A percentile compares a stretch with the other conserved stretches of the same genome.
These are phyloP conservation scores for Megaptera novaeangliae DNA, from an alignment of 2,113 vertebrate genomes.

Conservation along the genomic window DNA sequence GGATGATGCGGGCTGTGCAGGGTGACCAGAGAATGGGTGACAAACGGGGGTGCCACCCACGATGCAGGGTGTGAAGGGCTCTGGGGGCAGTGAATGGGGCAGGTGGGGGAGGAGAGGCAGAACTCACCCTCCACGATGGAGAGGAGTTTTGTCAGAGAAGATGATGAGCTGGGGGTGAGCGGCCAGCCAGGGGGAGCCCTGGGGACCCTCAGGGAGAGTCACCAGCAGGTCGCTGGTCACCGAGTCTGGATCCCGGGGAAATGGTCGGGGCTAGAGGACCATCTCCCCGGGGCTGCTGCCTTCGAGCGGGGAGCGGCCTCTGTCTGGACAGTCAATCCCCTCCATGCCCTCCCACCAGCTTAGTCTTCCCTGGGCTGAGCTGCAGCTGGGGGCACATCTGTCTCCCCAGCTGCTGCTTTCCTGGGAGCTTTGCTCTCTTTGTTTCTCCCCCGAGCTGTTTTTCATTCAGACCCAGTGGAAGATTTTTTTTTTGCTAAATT, in stretches of 20 bases:
- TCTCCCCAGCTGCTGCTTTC: neutral
- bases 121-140: no score
- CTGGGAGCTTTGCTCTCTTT: neutral
- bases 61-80: fast-evolving
- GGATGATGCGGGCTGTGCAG: fast-evolving
- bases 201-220: neutral
- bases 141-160: fast-evolving
- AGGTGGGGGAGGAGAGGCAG: fast-evolving
- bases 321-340: fast-evolving
- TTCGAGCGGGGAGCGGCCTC: fast-evolving
- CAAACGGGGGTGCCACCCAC: fast-evolving
- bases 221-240: neutral
- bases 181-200: neutral
- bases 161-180: neutral
- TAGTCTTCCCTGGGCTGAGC: neutral
- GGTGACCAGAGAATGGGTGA: neutral
- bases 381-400: no score
- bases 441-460: neutral
- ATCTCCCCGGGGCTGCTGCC: fast-evolving
- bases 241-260: neutral
- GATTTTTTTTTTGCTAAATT: neutral
- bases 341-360: neutral
- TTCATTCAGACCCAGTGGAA: neutral
- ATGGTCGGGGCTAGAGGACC: neutral
- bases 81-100: fast-evolving